Conservation (phyloP, 2,888 invertebrate genomes). For the Lepidochrysops patricia region DNA sequence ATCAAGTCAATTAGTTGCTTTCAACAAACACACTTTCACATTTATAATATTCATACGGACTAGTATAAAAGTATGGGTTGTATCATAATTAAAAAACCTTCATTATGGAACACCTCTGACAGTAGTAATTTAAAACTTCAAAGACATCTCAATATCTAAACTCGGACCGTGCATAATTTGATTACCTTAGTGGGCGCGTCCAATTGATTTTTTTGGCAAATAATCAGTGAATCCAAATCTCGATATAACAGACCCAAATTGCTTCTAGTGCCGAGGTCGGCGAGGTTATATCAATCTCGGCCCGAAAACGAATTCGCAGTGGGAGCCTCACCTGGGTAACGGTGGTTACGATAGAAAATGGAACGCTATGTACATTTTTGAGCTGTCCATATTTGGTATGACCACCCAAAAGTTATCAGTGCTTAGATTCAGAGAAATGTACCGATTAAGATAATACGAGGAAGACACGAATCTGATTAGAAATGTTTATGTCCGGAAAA, state of each 20-base stretch:
- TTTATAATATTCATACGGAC: too few relatives aligned
- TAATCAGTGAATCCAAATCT: constrained; percentile 6
- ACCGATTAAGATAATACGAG: background rate
- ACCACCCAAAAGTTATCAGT: background rate
- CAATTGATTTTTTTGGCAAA: constrained; percentile 8
- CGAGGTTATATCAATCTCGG: background rate
- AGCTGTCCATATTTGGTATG: constrained; percentile 1
- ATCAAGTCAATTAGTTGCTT: too few relatives aligned
- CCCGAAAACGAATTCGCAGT: constrained; percentile 17
- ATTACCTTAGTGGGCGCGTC: background rate
- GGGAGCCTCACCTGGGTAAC: constrained; percentile 17
- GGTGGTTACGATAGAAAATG: background rate
- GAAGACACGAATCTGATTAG: background rate
- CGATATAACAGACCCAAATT: background rate
- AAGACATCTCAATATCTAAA: background rate
- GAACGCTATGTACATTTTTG: constrained; percentile 15
- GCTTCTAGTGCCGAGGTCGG: constrained; percentile 5
- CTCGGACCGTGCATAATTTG: background rate
- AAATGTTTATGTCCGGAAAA: background rate
- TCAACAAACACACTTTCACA: too few relatives aligned
- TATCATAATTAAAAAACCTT: too few relatives aligned
- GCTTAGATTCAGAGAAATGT: background rate
- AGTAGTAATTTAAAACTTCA: background rate
- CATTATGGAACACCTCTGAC: background rate
- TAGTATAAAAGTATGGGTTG: too few relatives aligned